Evolutionary conservation across 1,140 invertebrate species (phyloP), one percentile per base, ranked within the genome.

Genomic region (Bombus ignitus): DNA sequence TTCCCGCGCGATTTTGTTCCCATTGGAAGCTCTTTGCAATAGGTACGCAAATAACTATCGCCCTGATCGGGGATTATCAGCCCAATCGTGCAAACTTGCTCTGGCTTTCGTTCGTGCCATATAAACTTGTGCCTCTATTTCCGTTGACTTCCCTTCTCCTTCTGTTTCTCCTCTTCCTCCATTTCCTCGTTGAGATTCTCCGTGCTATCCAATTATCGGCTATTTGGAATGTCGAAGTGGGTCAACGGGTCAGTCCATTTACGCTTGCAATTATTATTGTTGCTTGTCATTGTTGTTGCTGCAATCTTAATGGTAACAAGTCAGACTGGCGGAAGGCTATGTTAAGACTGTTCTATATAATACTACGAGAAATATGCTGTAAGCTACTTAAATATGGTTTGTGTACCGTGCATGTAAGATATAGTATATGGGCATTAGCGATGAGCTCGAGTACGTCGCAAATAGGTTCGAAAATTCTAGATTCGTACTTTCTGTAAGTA

Each of bases 131-230:
- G 35, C 35, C 53, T 73, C 76, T 75, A 80, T 74, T 70, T 66
- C 44, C 44, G 4, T 13, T 42, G 9, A n/a, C 22, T 65, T 22
- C 44, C 32, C 2, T 18, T 62, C 15, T 15, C 59, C 13, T 39
- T 8, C 73, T 4, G 9, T 65, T 8, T 37, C 42, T 28, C 9
- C 9, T 47, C 39, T 35, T 25, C 15, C 28, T 15, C 25, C 0
- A 10, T 47, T 22, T 22, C 18, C 39, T 28, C 10, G 1, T 8
- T 3, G 32, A 74, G 59, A 59, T 74, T 68, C 70, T 74, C 78
- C 22, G 22, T 47, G 35, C 57, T 28, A 84, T 87, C 81, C 81
- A 84, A 87, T 87, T 87, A 87, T 78, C 85, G 81, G 10, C 57
- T 83, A 70, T 75, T 76, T 76, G 72, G 59, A 53, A 12, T 53